These are phyloP conservation scores for Montipora cactus DNA, from an alignment of 64 coral and sea anemone genomes.

Conservation along the genomic window DNA sequence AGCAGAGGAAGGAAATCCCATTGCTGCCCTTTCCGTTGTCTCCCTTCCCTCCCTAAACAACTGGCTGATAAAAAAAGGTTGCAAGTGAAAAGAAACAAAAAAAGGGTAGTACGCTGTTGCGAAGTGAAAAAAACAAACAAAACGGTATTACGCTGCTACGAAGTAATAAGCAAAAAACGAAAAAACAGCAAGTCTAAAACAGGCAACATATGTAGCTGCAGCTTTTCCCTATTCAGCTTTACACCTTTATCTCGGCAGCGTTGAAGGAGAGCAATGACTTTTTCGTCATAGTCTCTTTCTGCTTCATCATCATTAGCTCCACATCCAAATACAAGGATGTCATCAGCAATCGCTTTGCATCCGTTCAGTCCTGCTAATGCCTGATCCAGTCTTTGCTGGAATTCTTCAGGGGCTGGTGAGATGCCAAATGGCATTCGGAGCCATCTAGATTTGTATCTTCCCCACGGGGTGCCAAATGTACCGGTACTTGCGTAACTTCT, in stretches of 20 bases:
- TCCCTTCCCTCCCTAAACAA: too few relatives aligned
- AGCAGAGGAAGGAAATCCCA: too few relatives aligned
- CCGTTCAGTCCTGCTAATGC: neutral
- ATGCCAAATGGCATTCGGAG: neutral
- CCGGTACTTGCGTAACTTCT: neutral
- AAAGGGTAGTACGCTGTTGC: too few relatives aligned
- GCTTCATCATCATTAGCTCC: neutral
- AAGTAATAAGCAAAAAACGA: too few relatives aligned
- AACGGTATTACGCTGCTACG: too few relatives aligned
- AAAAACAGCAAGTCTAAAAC: too few relatives aligned
- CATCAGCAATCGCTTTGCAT: neutral
- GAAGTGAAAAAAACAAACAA: too few relatives aligned
- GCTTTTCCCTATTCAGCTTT: neutral
- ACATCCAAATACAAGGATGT: neutral
- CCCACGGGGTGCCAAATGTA: slow-evolving; percentile 28
- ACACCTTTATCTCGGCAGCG: neutral
- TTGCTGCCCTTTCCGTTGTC: too few relatives aligned
- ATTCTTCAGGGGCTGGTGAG: neutral
- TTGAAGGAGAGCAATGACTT: neutral
- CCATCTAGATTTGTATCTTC: neutral
- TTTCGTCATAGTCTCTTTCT: neutral
- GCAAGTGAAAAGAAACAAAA: too few relatives aligned
- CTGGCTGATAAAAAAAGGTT: too few relatives aligned
- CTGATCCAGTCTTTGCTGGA: neutral
- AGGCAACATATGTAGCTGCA: neutral